Evolutionary conservation across 2,797 vertebrate genomes (phyloP).

Genomic region (Cirrhinus mrigala): DNA sequence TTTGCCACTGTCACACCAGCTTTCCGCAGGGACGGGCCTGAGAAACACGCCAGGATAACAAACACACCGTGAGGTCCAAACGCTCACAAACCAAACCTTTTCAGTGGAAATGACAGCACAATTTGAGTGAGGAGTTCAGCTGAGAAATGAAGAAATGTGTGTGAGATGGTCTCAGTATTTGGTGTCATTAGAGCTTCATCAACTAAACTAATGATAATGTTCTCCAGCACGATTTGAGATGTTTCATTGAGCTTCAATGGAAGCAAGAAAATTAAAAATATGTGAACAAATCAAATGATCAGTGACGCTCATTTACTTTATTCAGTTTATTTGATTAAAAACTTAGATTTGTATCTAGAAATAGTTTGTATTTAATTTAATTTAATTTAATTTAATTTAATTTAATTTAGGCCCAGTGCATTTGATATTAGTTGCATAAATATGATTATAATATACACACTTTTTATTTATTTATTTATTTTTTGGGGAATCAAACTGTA

Average conservation of each 20-base stretch:
- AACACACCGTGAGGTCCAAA: neutral
- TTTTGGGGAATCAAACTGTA: neutral
- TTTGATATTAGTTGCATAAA: neutral
- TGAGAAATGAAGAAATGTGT: neutral
- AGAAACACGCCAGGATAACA: neutral
- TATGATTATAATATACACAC: neutral
- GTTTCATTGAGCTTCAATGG: neutral
- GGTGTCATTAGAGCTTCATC: neutral
- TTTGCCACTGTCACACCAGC: conserved; percentile 62
- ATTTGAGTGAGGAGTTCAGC: neutral
- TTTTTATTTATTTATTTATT: neutral
- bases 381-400: no score
- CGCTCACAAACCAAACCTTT: neutral
- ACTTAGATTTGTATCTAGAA: neutral
- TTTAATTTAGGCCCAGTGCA: neutral
- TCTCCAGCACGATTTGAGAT: neutral
- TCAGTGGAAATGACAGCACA: no score
- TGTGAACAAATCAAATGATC: neutral
- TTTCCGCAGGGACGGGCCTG: conserved; percentile 33
- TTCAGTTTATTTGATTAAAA: neutral
- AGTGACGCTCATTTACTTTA: neutral
- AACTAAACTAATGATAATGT: neutral
- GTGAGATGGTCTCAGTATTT: no score
- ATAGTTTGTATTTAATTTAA: neutral
- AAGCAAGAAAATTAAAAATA: neutral